A percentile compares a stretch with the other conserved stretches of the same genome.
phyloP scores from a whole-genome alignment of 2,888 invertebrate genomes.

The Phlogophora meticulosa region DNA sequence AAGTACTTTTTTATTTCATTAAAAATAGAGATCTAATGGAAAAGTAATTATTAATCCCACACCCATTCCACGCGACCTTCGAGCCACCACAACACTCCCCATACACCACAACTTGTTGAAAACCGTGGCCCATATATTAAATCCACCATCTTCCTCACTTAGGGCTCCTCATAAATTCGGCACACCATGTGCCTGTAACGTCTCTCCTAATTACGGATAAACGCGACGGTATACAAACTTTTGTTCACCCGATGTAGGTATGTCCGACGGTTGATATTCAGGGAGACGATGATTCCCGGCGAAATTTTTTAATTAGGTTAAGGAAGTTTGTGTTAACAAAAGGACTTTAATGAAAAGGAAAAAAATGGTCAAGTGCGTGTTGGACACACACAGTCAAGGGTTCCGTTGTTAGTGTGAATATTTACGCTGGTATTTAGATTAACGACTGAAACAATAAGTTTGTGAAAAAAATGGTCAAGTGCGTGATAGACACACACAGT shows the following conservation, averaged over 20 bases:
- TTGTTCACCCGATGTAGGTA: conserved; percentile 54
- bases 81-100: conserved; percentile 17
- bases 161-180: conserved; percentile 63
- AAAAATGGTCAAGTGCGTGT: neutral
- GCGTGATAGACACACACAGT: neutral
- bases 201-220: conserved; percentile 63
- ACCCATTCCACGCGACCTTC: conserved; percentile 33
- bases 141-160: conserved; percentile 56
- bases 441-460: no score
- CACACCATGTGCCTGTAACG: conserved; percentile 65
- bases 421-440: no score
- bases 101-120: conserved; percentile 37
- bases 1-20: no score
- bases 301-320: conserved; percentile 34
- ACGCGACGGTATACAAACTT: conserved; percentile 55
- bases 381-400: neutral
- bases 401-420: no score
- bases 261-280: conserved; percentile 46
- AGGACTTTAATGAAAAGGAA: conserved; percentile 27
- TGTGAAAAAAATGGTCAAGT: neutral
- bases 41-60: conserved; percentile 4
- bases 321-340: conserved; percentile 16
- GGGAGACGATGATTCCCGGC: neutral
- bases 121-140: conserved; percentile 62
- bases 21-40: no score